Conservation (phyloP, 2,113 vertebrate species). For the Brachyhypopomus occidentalis region DNA sequence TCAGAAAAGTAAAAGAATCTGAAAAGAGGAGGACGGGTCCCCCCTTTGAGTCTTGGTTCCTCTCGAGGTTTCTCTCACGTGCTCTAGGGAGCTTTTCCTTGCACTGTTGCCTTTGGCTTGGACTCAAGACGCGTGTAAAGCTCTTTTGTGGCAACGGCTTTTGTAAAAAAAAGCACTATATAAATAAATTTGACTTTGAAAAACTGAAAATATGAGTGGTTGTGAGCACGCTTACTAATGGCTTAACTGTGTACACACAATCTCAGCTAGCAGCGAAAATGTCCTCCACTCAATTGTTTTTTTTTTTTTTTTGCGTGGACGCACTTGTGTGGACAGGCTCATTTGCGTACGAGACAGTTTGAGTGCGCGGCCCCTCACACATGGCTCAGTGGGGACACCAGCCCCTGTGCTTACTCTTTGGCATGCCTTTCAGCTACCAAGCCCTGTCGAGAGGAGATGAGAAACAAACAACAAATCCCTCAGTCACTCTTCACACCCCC, state of each 20-base stretch:
- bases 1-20: background rate
- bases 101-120: too few relatives aligned
- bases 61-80: too few relatives aligned
- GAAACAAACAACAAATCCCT: slow-evolving; percentile 37
- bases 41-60: too few relatives aligned
- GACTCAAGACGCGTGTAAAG: background rate
- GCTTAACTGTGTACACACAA: background rate
- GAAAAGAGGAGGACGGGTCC: background rate
- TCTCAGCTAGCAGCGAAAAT: background rate
- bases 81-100: too few relatives aligned
- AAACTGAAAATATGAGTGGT: background rate
- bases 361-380: slow-evolving; percentile 43
- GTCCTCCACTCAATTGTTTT: background rate
- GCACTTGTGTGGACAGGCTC: background rate
- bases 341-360: background rate
- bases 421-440: slow-evolving; percentile 64
- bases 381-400: slow-evolving; percentile 35
- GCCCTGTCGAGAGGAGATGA: slow-evolving; percentile 52
- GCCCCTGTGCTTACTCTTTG: slow-evolving; percentile 50
- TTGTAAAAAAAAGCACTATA: background rate
- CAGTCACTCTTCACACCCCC: background rate
- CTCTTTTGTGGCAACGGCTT: background rate
- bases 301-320: background rate
- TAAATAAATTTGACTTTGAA: too few relatives aligned
- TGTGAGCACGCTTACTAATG: background rate